Evolutionary conservation across 1,140 invertebrate species (phyloP).

Genomic region (Cyclargus thomasi): DNA sequence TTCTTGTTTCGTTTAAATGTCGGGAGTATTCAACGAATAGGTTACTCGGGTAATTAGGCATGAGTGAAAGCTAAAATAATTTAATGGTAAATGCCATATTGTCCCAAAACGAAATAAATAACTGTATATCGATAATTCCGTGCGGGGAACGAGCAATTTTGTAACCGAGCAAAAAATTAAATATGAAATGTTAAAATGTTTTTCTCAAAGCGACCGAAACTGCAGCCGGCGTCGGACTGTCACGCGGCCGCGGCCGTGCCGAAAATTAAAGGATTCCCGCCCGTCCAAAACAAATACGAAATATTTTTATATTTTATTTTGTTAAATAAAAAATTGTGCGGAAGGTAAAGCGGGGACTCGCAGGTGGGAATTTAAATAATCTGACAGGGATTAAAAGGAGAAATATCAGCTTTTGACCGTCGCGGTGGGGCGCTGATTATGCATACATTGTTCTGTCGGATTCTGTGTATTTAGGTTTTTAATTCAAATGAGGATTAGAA

Average conservation of each 20-base stretch:
- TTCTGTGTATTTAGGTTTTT: constrained; percentile 56
- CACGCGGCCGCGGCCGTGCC: constrained; percentile 54
- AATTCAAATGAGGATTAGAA: constrained; percentile 60
- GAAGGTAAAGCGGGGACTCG: constrained; percentile 51
- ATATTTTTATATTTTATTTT: constrained; percentile 75
- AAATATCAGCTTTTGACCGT: constrained; percentile 72
- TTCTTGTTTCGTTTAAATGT: too few species aligned
- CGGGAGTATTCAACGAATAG: too few species aligned
- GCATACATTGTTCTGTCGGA: constrained; percentile 60
- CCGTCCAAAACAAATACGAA: constrained; percentile 72
- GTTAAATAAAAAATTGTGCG: constrained; percentile 65
- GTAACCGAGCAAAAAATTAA: constrained; percentile 32
- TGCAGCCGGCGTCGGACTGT: constrained; percentile 51
- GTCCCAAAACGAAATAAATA: constrained; percentile 35
- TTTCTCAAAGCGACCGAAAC: constrained; percentile 60
- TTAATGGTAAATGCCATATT: not conserved
- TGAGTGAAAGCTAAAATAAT: too few species aligned
- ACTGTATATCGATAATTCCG: not conserved
- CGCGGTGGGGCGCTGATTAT: constrained; percentile 57
- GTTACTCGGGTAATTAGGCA: too few species aligned
- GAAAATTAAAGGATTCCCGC: constrained; percentile 74
- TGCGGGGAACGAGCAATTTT: not conserved
- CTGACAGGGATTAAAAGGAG: constrained; percentile 72
- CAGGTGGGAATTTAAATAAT: constrained; percentile 76
- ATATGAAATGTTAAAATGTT: constrained; percentile 47